Percentiles rank a stretch among this genome's conserved stretches.
These are phyloP conservation scores for Agrilus cyanescens DNA, from an alignment of 2,888 invertebrate genomes.

Conservation along the genomic window DNA sequence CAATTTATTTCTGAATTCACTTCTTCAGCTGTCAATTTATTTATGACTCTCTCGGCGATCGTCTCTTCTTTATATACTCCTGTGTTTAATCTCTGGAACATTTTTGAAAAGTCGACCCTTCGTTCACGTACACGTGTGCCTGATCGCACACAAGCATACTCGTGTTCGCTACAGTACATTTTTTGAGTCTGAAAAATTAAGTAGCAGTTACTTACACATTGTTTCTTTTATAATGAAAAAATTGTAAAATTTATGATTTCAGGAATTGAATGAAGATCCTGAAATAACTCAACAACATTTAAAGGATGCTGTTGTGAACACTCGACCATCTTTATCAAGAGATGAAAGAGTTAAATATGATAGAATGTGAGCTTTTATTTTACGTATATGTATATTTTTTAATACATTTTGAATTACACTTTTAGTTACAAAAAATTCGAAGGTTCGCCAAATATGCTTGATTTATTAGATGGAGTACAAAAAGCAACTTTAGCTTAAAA, in stretches of 20 bases:
- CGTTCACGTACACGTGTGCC: too few species aligned
- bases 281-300: constrained; percentile 50
- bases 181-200: too few species aligned
- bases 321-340: constrained; percentile 64
- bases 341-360: constrained; percentile 62
- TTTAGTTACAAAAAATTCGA: constrained; percentile 33
- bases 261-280: constrained; percentile 11
- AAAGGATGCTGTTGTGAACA: constrained; percentile 51
- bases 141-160: too few species aligned
- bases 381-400: constrained; percentile 30
- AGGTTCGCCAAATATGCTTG: constrained; percentile 21
- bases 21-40: too few species aligned
- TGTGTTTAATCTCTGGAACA: too few species aligned
- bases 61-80: too few species aligned
- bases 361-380: constrained; percentile 52
- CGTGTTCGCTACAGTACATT: too few species aligned
- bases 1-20: too few species aligned
- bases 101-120: too few species aligned
- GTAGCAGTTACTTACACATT: too few species aligned
- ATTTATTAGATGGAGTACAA: constrained; percentile 23
- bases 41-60: too few species aligned
- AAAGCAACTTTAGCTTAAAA: constrained; percentile 30
- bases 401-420: constrained; percentile 28
- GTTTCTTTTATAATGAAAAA: too few species aligned
- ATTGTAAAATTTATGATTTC: constrained; percentile 3